Base-by-base conservation (phyloP, 2,888 invertebrate species). In the Drosophila macrothrix region DNA sequence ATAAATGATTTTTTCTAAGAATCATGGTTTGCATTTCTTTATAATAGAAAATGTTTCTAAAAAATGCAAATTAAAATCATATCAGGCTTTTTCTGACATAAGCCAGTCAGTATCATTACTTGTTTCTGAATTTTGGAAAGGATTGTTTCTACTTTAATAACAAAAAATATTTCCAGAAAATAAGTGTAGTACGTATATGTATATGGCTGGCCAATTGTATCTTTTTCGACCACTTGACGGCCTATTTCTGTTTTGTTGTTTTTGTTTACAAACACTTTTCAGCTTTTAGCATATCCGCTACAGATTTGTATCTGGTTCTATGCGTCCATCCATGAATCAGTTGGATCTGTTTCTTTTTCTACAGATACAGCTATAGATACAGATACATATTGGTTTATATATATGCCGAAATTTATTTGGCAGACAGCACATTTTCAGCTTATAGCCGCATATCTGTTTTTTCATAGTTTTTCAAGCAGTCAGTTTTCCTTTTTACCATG, bases 241-340 rank as follows among this genome's bases (percentile, higher is more conserved):
- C 25, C 46, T 46, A 46, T 46, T 46, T 46, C 28, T 16, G 46
- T 25, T 25, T 25, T 50, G 31, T 74, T 66, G 50, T 59, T 62
- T 62, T 79, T 88, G 84, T 84, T 84, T 84, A 83, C 80, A 88
- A 84, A 88, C 83, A 85, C 71, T 76, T 55, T 49, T 63, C 28
- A 50, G 67, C 73, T 53, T 39, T 61, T 31, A 55, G 63, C 73
- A 72, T 71, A 83, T 82, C 79, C 82, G 87, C 69, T 58, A 52
- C 29, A 59, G 58, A 46, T 65, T 60, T 64, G 37, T 54, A 53
- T 63, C 49, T 68, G 53, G 73, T 80, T 75, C 76, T 80, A 46
- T 25, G 52, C 39, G 14, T 33, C 28, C 39, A 62, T 62, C 59
- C 56, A 70, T 70, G 55, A 70, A 73, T 82, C 71, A 72, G 58